Percentiles rank a stretch among this genome's conserved stretches.
Conservation (phyloP, 2,113 vertebrate species). For the Cryptotis parvus region DNA sequence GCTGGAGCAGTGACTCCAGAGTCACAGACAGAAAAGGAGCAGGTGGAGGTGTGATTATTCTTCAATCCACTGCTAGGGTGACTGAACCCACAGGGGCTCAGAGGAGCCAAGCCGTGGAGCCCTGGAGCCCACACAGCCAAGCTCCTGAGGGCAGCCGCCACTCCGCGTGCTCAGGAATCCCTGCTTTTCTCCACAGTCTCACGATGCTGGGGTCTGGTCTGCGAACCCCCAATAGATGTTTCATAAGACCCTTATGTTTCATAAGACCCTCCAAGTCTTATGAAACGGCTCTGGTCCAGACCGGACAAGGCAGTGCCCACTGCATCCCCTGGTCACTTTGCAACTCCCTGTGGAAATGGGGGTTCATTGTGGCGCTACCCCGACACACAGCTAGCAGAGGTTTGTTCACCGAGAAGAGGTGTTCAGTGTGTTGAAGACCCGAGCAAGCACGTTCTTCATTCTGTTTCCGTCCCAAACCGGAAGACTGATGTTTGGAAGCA, state of each 20-base stretch:
- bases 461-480: neutral
- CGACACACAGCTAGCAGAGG: neutral
- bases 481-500: too few relatives aligned
- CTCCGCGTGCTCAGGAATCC: neutral
- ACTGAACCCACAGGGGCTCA: neutral
- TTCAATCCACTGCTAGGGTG: neutral
- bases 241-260: too few relatives aligned
- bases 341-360: neutral
- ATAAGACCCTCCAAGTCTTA: neutral
- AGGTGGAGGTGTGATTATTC: neutral
- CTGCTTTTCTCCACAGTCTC: neutral
- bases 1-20: neutral
- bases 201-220: neutral
- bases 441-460: neutral
- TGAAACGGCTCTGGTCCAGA: neutral
- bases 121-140: neutral
- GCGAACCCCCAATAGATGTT: neutral
- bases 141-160: neutral
- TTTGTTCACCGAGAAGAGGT: too few relatives aligned
- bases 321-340: rapidly evolving
- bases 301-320: neutral
- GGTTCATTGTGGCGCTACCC: neutral
- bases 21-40: neutral
- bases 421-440: neutral
- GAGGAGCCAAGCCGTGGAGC: neutral